Evolutionary conservation across 2,888 invertebrate species (phyloP).

Genomic region (Busseola fusca): DNA sequence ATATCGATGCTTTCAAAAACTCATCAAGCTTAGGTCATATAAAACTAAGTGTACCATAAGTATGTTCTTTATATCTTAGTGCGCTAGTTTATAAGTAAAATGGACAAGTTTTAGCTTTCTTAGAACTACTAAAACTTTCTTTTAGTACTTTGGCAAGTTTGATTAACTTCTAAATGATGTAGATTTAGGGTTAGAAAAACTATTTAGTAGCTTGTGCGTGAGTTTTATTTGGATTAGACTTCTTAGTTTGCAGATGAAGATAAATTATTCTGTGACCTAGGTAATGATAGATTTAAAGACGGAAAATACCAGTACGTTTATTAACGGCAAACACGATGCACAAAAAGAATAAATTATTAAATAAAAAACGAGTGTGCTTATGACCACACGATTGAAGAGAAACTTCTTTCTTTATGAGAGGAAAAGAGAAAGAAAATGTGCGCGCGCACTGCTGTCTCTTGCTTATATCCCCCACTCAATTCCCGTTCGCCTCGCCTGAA

Average conservation of each 20-base stretch:
- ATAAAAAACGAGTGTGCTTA: too few relatives aligned
- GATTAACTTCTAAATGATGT: constrained; percentile 20
- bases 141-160: constrained; percentile 19
- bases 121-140: constrained; percentile 14
- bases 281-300: too few relatives aligned
- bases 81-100: constrained; percentile 35
- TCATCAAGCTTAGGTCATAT: background rate
- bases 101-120: constrained; percentile 27
- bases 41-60: constrained; percentile 18
- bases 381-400: too few relatives aligned
- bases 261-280: background rate
- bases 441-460: too few relatives aligned
- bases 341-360: too few relatives aligned
- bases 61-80: constrained; percentile 1
- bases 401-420: too few relatives aligned
- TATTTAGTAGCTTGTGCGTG: background rate
- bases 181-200: constrained; percentile 3
- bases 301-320: too few relatives aligned
- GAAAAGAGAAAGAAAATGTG: too few relatives aligned
- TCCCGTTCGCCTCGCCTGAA: too few relatives aligned
- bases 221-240: background rate
- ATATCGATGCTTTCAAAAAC: constrained; percentile 11
- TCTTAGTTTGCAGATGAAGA: background rate
- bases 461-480: too few relatives aligned
- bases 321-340: too few relatives aligned